Percentiles rank a stretch among this genome's conserved stretches.
Evolutionary conservation across 1,140 invertebrate genomes (phyloP).

Genomic region (Sycobia sp.): DNA sequence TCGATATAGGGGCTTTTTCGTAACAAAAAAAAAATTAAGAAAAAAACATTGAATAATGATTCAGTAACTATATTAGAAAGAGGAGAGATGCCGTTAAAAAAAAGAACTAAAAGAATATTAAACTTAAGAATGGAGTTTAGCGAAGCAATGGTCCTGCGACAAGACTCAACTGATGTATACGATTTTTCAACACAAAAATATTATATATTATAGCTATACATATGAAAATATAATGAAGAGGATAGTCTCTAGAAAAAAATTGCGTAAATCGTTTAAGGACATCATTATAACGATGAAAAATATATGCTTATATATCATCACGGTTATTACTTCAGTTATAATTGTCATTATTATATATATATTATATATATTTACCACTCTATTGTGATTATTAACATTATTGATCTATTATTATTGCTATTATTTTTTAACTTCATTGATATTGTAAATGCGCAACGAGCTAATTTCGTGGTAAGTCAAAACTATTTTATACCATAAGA

Average conservation of each 20-base stretch:
- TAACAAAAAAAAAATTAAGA: slow-evolving; percentile 28
- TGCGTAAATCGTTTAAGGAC: slow-evolving; percentile 52
- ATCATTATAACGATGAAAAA: slow-evolving; percentile 57
- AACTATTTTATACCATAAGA: slow-evolving; percentile 34
- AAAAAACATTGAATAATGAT: slow-evolving; percentile 29
- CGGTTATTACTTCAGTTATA: slow-evolving; percentile 47
- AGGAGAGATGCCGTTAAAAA: slow-evolving; percentile 31
- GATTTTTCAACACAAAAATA: slow-evolving; percentile 63
- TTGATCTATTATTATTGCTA: slow-evolving; percentile 32
- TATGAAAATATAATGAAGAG: slow-evolving; percentile 54
- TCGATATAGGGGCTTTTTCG: slow-evolving; percentile 20
- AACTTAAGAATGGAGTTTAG: slow-evolving; percentile 35
- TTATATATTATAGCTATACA: slow-evolving; percentile 62
- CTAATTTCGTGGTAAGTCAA: slow-evolving; percentile 29
- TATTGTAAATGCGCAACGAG: slow-evolving; percentile 28
- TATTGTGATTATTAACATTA: slow-evolving; percentile 37
- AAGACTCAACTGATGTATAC: slow-evolving; percentile 62
- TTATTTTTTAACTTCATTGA: slow-evolving; percentile 34
- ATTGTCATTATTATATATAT: slow-evolving; percentile 40
- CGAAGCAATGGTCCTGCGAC: slow-evolving; percentile 57
- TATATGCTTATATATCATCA: slow-evolving; percentile 51
- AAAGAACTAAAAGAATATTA: slow-evolving; percentile 42
- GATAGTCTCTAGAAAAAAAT: slow-evolving; percentile 53
- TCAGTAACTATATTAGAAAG: slow-evolving; percentile 32
- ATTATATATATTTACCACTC: slow-evolving; percentile 31